Base-by-base conservation (phyloP, 30 jellyfish, hydroid and myxozoan genomes). In the Hydra vulgaris region DNA sequence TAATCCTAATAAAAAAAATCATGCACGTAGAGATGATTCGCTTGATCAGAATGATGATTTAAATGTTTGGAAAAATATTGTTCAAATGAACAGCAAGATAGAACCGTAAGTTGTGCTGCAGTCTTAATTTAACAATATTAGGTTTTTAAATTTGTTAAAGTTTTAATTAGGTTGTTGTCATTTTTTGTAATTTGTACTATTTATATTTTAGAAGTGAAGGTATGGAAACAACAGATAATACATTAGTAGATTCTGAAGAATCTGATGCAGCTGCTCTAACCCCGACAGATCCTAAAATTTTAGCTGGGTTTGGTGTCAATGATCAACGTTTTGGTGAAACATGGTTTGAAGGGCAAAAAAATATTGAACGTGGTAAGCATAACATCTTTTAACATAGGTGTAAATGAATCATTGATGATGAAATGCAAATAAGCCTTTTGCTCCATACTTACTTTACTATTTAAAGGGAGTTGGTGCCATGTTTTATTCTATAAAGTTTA, bases 281-380 rank as follows among this genome's bases (percentile, higher is more conserved):
- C 12, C 61, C 61, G 12, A 40, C 61, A 12, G 61, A 40, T 40
- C 61, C 83, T 26, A 75, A 75, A 17, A 54, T 25, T 17, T 25
- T 75, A n/a, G 83, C 83, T 1, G 83, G 83, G 1, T 75, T 75
- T 26, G 83, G 83, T 15, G 83, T 75, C 3, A 75, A 75, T 75
- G 83, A 75, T 70, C 26, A 75, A 26, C 69, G 83, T 15, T 75
- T 25, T 54, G 83, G 83, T 4, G 83, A 75, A 53, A 75, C 72
- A 17, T 75, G 83, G 83, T 75, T 75, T 75, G 83, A 75, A 75
- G 83, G 83, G 1, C 83, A 75, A 75, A 75, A 75, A 17, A 26
- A 75, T 16, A 66, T 70, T 15, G 56, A 25, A 15, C 24, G 70
- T 23, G 66, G 83, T 75, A 75, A 7, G 73, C n/a, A n/a, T n/a